A percentile compares a stretch with the other conserved stretches of the same genome.
Conservation (phyloP, 2,113 vertebrate species). For the Hippocampus abdominalis region DNA sequence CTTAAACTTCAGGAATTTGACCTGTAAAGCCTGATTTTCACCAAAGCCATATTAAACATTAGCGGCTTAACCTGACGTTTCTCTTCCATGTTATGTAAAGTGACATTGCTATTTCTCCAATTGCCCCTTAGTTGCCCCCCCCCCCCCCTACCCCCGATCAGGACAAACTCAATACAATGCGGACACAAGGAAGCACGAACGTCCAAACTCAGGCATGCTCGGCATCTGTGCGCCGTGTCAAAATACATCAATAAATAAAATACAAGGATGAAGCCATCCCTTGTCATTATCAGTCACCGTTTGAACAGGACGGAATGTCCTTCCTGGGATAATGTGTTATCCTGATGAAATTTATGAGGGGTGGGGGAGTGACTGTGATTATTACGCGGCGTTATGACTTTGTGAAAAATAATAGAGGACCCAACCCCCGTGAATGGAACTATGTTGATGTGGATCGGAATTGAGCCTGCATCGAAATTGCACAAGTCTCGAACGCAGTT, state of each 20-base stretch:
- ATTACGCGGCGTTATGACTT: neutral
- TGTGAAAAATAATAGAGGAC: neutral
- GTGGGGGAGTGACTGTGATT: neutral
- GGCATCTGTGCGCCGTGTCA: neutral
- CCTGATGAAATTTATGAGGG: constrained; percentile 33
- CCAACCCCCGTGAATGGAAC: neutral
- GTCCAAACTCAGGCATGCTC: constrained; percentile 22
- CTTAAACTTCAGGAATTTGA: constrained; percentile 25
- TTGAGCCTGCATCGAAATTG: neutral
- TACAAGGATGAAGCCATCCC: neutral
- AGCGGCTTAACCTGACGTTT: constrained; percentile 17
- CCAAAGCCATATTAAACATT: constrained; percentile 48
- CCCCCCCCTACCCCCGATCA: constrained; percentile 23
- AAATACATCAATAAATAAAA: neutral
- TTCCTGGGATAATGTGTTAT: constrained; percentile 20
- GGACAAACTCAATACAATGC: constrained; percentile 14
- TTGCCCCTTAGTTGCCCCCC: constrained; percentile 2
- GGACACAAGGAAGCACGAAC: constrained; percentile 21
- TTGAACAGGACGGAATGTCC: constrained; percentile 43
- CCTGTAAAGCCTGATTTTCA: constrained; percentile 15
- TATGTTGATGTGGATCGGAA: neutral
- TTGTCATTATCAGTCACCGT: constrained; percentile 29
- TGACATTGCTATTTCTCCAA: constrained; percentile 33
- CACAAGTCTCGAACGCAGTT: no score
- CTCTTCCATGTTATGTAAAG: constrained; percentile 37